Evolutionary conservation across 2,888 invertebrate species (phyloP).

Genomic region (Limnephilus auricula): DNA sequence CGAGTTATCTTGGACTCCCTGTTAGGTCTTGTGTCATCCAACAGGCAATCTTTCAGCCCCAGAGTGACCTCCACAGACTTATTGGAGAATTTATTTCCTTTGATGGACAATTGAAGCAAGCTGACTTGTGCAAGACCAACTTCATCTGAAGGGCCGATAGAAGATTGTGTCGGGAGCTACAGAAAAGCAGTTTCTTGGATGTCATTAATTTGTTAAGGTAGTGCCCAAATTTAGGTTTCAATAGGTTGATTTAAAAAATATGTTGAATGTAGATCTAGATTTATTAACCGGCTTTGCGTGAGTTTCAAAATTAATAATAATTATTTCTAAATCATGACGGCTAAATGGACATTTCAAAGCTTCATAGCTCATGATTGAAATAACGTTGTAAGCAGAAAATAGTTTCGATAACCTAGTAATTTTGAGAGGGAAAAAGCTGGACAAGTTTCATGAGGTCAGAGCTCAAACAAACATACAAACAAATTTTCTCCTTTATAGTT

Average conservation of each 20-base stretch:
- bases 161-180: slow-evolving; percentile 52
- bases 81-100: slow-evolving; percentile 88
- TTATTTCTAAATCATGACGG: neutral
- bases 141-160: slow-evolving; percentile 70
- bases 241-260: neutral
- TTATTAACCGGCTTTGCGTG: neutral
- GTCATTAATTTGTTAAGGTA: neutral
- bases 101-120: slow-evolving; percentile 85
- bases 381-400: neutral
- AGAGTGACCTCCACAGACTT: slow-evolving; percentile 86
- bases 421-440: neutral
- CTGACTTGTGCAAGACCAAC: slow-evolving; percentile 87
- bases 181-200: slow-evolving; percentile 34
- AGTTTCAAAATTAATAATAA: neutral
- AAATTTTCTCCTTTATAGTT: neutral
- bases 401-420: neutral
- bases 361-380: neutral
- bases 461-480: neutral
- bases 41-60: slow-evolving; percentile 88
- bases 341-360: neutral
- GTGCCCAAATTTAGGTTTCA: neutral
- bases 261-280: neutral
- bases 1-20: slow-evolving; percentile 82
- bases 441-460: neutral
- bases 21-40: slow-evolving; percentile 88